Evolutionary conservation across 2,888 invertebrate genomes (phyloP).

Genomic region (Eugnorisma glareosa): DNA sequence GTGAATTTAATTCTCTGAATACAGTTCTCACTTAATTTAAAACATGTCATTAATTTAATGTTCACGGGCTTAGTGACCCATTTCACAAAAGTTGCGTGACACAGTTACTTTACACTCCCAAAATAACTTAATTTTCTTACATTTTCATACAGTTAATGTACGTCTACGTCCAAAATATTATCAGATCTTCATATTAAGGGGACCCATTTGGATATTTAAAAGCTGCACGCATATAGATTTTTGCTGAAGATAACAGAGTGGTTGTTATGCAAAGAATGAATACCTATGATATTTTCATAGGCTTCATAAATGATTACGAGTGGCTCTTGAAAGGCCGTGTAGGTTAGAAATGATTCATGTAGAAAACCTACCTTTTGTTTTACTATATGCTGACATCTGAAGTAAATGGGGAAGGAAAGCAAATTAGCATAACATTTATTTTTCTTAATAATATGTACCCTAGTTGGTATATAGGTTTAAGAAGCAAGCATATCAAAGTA

Average conservation of each 20-base stretch:
- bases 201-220: slow-evolving; percentile 24
- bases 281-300: neutral
- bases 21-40: slow-evolving; percentile 31
- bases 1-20: neutral
- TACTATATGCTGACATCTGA: neutral
- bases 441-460: no score
- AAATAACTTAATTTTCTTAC: slow-evolving; percentile 30
- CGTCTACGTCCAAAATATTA: slow-evolving; percentile 8
- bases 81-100: slow-evolving; percentile 47
- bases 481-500: neutral
- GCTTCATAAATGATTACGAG: neutral
- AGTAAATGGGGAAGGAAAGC: neutral
- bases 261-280: slow-evolving; percentile 17
- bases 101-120: slow-evolving; percentile 16
- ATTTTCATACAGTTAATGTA: slow-evolving; percentile 16
- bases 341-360: neutral
- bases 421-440: neutral
- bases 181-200: slow-evolving; percentile 26
- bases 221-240: slow-evolving; percentile 43
- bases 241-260: slow-evolving; percentile 11
- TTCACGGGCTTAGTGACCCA: slow-evolving; percentile 31
- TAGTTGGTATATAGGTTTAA: no score
- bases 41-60: slow-evolving; percentile 30
- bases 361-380: neutral
- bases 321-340: neutral